Percentiles rank a stretch among this genome's conserved stretches.
phyloP scores from a whole-genome alignment of 1,140 invertebrate genomes.

The Pteromalus puparum region DNA sequence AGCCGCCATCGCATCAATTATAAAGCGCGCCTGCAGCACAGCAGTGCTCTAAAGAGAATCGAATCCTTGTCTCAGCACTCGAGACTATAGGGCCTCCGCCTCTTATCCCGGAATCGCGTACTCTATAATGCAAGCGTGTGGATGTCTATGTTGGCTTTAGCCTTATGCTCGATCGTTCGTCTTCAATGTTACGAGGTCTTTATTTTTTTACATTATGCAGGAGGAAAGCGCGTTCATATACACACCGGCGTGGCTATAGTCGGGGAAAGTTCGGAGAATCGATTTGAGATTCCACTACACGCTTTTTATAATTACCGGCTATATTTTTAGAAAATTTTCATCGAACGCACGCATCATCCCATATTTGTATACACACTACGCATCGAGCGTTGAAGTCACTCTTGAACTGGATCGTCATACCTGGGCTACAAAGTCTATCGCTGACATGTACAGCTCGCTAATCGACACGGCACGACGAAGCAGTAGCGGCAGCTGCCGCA shows the following conservation, averaged over 20 bases:
- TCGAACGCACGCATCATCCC: too few relatives aligned
- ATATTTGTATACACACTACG: too few relatives aligned
- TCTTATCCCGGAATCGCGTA: not conserved
- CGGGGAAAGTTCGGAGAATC: not conserved
- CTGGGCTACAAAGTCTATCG: constrained; percentile 12
- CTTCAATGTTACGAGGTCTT: not conserved
- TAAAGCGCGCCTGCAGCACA: not conserved
- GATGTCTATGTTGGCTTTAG: not conserved
- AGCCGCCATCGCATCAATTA: not conserved
- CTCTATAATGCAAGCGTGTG: not conserved
- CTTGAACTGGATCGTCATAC: not conserved
- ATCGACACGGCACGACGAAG: not conserved
- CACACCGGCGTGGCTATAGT: not conserved
- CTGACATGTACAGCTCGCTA: constrained; percentile 13
- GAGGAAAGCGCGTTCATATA: not conserved
- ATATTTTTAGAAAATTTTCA: too few relatives aligned
- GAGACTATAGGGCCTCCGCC: not conserved
- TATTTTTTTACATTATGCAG: not conserved
- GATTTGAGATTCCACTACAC: not conserved
- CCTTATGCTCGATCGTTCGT: not conserved
- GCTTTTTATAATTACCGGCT: not conserved
- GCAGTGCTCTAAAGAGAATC: not conserved
- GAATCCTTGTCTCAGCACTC: not conserved
- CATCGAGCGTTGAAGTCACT: not conserved
- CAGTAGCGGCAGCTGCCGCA: not conserved